phyloP scores from a whole-genome alignment of 2,797 vertebrate species.

The Muscicapa comitata region DNA sequence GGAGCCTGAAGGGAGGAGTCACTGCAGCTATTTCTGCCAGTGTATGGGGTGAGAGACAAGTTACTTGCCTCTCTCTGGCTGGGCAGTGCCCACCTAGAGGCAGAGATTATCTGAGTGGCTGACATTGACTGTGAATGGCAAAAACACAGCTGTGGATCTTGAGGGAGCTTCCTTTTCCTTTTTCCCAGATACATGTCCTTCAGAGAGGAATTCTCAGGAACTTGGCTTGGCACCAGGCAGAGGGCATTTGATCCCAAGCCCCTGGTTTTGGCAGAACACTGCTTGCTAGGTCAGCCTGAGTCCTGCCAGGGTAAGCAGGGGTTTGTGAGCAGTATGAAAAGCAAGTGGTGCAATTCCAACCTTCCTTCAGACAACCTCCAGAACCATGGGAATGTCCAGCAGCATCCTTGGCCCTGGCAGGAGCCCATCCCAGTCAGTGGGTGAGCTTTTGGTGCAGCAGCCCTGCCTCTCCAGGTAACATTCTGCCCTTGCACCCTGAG shows the following conservation, averaged over 20 bases:
- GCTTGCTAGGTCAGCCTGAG: background rate
- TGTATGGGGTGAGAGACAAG: background rate
- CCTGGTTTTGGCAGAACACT: background rate
- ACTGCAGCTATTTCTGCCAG: background rate
- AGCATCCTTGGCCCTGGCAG: background rate
- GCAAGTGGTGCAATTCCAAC: background rate
- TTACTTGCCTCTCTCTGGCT: background rate
- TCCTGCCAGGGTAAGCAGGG: background rate
- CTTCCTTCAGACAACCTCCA: background rate
- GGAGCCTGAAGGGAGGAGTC: background rate
- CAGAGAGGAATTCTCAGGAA: background rate
- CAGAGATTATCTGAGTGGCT: background rate
- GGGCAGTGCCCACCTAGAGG: background rate
- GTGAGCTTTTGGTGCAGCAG: background rate
- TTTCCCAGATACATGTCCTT: background rate
- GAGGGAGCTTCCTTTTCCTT: background rate
- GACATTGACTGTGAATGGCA: background rate
- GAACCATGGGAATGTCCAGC: fast-evolving
- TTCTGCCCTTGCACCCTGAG: background rate
- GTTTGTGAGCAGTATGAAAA: background rate
- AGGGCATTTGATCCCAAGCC: background rate
- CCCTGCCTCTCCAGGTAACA: fast-evolving
- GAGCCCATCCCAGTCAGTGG: background rate
- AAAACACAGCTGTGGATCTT: background rate
- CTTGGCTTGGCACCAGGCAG: background rate